These are phyloP conservation scores for Nothocercus nigrocapillus DNA, from an alignment of 2,113 vertebrate species.

Conservation along the genomic window DNA sequence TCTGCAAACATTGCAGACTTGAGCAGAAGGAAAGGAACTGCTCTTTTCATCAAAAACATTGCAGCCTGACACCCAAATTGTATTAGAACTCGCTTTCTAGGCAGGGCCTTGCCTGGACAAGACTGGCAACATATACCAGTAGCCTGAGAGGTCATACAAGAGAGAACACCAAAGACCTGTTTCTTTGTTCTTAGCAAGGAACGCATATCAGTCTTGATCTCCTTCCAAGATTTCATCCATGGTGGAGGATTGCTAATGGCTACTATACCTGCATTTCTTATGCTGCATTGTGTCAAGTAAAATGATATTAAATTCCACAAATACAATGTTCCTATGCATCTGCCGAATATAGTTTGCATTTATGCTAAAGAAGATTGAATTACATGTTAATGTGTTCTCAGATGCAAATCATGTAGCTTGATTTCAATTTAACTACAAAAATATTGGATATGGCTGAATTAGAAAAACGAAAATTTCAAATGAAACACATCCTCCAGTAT, in stretches of 20 bases:
- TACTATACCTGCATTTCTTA: not conserved
- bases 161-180: not conserved
- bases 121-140: not conserved
- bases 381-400: not conserved
- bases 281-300: not conserved
- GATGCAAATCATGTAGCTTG: not conserved
- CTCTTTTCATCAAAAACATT: not conserved
- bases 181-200: not conserved
- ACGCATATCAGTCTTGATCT: not conserved
- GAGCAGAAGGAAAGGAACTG: not conserved
- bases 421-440: constrained; percentile 49
- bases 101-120: not conserved
- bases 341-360: not conserved
- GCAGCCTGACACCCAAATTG: not conserved
- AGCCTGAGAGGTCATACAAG: not conserved
- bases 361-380: not conserved
- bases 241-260: not conserved
- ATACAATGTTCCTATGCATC: not conserved
- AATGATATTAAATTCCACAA: not conserved
- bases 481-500: constrained; percentile 21
- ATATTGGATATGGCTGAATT: constrained; percentile 23
- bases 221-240: not conserved
- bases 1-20: not conserved
- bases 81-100: not conserved
- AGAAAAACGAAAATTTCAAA: constrained; percentile 18